A percentile compares a stretch with the other conserved stretches of the same genome.
These are phyloP conservation scores for Ochropacha duplaris DNA, from an alignment of 2,888 invertebrate genomes.

Conservation along the genomic window DNA sequence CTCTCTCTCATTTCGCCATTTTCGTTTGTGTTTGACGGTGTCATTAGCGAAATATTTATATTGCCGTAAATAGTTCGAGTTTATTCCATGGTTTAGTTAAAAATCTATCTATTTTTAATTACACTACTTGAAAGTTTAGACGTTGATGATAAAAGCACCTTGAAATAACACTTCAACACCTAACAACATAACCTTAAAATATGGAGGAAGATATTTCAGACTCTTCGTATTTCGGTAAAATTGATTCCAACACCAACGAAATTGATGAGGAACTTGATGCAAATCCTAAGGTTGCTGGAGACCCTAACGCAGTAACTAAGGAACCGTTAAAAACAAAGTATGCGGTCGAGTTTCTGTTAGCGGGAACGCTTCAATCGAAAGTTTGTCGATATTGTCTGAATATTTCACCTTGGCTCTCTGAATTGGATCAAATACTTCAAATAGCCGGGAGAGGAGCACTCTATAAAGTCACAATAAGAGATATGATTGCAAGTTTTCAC, in stretches of 20 bases:
- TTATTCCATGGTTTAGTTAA: neutral
- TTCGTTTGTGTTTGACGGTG: neutral
- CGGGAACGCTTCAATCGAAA: slow-evolving; percentile 53
- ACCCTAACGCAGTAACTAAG: slow-evolving; percentile 5
- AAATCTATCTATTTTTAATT: neutral
- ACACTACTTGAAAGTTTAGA: neutral
- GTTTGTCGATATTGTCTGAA: slow-evolving; percentile 70
- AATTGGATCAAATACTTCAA: slow-evolving; percentile 61
- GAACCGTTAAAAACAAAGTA: slow-evolving; percentile 55
- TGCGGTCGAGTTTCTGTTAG: slow-evolving; percentile 59
- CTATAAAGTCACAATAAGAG: slow-evolving; percentile 62
- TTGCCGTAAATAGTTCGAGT: neutral
- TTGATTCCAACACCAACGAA: slow-evolving; percentile 17
- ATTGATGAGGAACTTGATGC: neutral
- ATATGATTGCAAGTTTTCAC: slow-evolving; percentile 68
- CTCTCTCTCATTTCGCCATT: neutral
- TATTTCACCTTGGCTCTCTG: slow-evolving; percentile 47
- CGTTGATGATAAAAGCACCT: neutral
- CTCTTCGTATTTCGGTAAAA: slow-evolving; percentile 18
- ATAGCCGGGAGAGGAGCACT: slow-evolving; percentile 51
- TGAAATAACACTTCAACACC: neutral
- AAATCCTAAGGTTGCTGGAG: neutral
- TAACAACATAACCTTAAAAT: slow-evolving; percentile 32
- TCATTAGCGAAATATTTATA: neutral
- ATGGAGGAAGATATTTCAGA: slow-evolving; percentile 28